Conservation (phyloP, 1,140 invertebrate species). For the Drosophila suzukii region DNA sequence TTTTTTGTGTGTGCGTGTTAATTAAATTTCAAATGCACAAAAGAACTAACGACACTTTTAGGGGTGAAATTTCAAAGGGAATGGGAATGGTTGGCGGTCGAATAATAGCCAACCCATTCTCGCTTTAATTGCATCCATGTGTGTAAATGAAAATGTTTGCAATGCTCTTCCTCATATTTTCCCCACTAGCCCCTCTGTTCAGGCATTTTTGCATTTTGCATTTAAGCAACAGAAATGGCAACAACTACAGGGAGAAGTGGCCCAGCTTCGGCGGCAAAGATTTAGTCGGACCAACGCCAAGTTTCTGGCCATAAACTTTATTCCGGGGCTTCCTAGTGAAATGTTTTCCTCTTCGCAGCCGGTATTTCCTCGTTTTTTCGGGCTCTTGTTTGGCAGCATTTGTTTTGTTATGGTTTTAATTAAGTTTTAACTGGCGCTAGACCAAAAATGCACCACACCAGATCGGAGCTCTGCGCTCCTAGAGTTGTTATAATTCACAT, state of each 20-base stretch:
- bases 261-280: constrained; percentile 49
- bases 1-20: constrained; percentile 60
- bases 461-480: constrained; percentile 1
- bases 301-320: constrained; percentile 65
- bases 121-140: constrained; percentile 78
- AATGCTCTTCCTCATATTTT: constrained; percentile 41
- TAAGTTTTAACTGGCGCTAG: constrained; percentile 79
- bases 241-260: constrained; percentile 32
- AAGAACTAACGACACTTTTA: constrained; percentile 67
- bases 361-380: constrained; percentile 3
- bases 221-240: constrained; percentile 25
- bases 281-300: constrained; percentile 57
- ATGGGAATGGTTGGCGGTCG: constrained; percentile 11
- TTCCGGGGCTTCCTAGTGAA: constrained; percentile 45
- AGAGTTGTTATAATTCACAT: constrained; percentile 34
- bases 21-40: constrained; percentile 82
- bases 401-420: constrained; percentile 80
- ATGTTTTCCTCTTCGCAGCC: constrained; percentile 47
- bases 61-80: background rate
- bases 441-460: constrained; percentile 62
- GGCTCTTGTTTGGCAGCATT: constrained; percentile 40
- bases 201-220: constrained; percentile 58
- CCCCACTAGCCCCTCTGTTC: constrained; percentile 5
- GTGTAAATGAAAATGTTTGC: constrained; percentile 76
- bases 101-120: constrained; percentile 57